phyloP scores from a whole-genome alignment of 2,797 vertebrate species.

The Chrysocyon brachyurus region DNA sequence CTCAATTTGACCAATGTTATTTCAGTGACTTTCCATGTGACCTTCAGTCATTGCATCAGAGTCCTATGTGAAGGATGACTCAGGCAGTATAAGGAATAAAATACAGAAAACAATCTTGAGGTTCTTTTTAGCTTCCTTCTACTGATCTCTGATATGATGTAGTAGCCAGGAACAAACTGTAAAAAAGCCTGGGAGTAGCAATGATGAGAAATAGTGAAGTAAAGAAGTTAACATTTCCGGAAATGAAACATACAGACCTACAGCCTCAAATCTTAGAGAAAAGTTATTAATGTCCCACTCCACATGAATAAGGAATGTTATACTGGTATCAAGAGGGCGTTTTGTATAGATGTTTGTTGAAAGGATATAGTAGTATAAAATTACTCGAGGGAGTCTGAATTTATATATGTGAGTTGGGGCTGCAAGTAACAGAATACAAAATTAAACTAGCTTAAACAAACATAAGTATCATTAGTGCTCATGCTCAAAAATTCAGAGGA shows the following conservation, averaged over 20 bases:
- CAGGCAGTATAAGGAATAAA: background rate
- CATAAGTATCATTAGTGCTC: background rate
- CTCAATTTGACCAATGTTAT: background rate
- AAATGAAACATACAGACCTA: conserved; percentile 33
- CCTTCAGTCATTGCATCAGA: background rate
- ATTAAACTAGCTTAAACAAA: conserved; percentile 56
- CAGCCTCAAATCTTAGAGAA: background rate
- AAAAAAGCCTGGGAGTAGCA: background rate
- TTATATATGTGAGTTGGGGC: conserved; percentile 37
- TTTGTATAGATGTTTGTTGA: conserved; percentile 30
- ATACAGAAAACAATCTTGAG: background rate
- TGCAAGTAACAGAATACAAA: conserved; percentile 67
- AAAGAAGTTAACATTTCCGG: conserved; percentile 16
- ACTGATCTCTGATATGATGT: background rate
- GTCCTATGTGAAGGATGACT: background rate
- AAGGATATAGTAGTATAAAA: background rate
- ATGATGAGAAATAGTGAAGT: background rate
- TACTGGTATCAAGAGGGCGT: background rate
- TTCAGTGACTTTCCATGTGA: background rate
- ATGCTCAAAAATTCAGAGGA: background rate
- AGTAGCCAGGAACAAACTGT: background rate
- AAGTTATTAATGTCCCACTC: background rate
- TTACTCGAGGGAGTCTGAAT: conserved; percentile 20
- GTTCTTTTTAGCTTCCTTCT: background rate
- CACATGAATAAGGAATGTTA: background rate